Evolutionary conservation across 2,888 invertebrate genomes (phyloP), one percentile per base, ranked within the genome.

Genomic region (Tricholauxania praeusta): DNA sequence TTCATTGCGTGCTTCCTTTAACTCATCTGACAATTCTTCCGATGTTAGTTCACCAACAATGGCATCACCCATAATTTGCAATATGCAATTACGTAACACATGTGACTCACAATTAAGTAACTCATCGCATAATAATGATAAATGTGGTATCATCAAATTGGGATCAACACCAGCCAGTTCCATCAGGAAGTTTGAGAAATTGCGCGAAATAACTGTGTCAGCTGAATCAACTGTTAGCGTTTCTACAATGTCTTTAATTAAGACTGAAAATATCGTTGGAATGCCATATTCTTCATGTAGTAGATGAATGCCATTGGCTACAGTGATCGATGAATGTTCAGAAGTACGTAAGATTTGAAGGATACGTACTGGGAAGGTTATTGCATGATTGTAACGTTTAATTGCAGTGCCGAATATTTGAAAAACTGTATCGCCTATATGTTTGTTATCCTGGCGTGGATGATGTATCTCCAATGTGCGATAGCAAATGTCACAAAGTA

Each of bases 41-140:
- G 92, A 92, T 12, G 92, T 92, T 6, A 97, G 88, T 79, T 93
- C 91, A 64, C 90, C 89, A 17, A 92, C 88, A 22, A 97, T 88
- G 15, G 96, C 92, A 84, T 94, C 94, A 51, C 93, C 93, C 89
- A 97, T 92, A 78, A 96, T 93, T 76, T 93, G 92, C 57, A 98
- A 88, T 52, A 95, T 93, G 80, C 95, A 93, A 86, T 94, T 96
- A 69, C 98, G 91, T 83, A 93, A 86, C 0, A 90, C 89, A 81
- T 92, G 90, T 0, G 92, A 91, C 91, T 94, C 86, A 62, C 87
- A 84, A 75, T 84, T 86, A 2, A 87, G 77, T 12, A 88, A 66
- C 39, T 88, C 87, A 28, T 87, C 87, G 12, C 84, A 82, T 12
- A 88, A 74, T 12, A 83, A 84, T 0, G 86, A 83, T 0, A 88